Percentiles rank a stretch among this genome's conserved stretches.
phyloP scores from a whole-genome alignment of 1,140 invertebrate species.

The Laupala kohalensis region DNA sequence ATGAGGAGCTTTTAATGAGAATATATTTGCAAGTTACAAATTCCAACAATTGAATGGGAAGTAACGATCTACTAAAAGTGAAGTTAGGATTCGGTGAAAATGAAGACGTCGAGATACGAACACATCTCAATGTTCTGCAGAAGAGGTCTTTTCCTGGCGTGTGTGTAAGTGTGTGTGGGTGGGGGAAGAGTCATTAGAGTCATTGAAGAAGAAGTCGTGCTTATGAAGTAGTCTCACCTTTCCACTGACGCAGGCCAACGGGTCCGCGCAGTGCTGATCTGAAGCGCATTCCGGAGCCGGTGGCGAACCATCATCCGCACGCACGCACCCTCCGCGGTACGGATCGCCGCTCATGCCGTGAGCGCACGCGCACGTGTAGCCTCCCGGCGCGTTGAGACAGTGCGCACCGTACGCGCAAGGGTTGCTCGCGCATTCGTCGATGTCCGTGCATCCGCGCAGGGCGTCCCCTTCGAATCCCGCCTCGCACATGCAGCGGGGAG shows the following conservation, averaged over 20 bases:
- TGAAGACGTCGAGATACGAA: too few species aligned
- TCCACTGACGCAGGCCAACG: conserved; percentile 61
- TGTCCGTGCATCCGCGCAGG: conserved; percentile 69
- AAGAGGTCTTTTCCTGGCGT: too few species aligned
- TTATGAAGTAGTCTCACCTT: too few species aligned
- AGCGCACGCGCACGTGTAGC: conserved; percentile 72
- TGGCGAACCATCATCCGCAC: conserved; percentile 14
- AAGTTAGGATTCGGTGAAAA: too few species aligned
- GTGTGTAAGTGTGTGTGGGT: too few species aligned
- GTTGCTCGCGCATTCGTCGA: conserved; percentile 54
- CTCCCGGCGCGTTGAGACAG: conserved; percentile 74
- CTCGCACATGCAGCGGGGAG: conserved; percentile 75
- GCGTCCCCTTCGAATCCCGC: conserved; percentile 73
- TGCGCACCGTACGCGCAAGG: conserved; percentile 75
- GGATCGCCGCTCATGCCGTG: conserved; percentile 68
- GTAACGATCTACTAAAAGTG: too few species aligned
- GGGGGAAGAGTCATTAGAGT: too few species aligned
- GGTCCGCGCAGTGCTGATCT: conserved; percentile 66
- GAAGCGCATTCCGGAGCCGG: conserved; percentile 40
- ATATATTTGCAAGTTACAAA: too few species aligned
- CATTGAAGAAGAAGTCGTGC: too few species aligned
- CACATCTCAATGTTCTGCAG: too few species aligned
- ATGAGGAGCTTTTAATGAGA: too few species aligned
- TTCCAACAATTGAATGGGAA: too few species aligned
- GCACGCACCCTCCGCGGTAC: conserved; percentile 63